phyloP scores from a whole-genome alignment of 2,888 invertebrate genomes.

The Tipula helvola region DNA sequence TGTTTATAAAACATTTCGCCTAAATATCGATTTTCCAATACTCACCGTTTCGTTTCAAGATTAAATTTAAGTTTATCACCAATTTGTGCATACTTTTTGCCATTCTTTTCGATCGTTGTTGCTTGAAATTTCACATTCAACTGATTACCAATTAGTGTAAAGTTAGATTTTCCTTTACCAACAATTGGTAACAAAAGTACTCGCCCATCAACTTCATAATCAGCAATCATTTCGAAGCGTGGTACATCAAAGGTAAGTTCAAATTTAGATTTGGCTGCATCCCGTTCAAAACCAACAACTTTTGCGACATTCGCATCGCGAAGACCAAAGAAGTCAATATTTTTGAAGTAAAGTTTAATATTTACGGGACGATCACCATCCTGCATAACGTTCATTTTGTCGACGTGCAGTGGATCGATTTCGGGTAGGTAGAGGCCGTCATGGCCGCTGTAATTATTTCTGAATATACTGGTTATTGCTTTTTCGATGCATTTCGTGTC shows the following conservation, averaged over 20 bases:
- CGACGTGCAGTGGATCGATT: conserved; percentile 29
- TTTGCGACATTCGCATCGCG: conserved; percentile 17
- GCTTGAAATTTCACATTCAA: conserved; percentile 32
- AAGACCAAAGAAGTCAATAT: conserved; percentile 26
- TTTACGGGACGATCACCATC: conserved; percentile 28
- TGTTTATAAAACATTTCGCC: neutral
- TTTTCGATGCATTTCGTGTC: conserved; percentile 16
- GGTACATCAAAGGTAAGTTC: conserved; percentile 22
- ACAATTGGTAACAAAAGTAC: conserved; percentile 24
- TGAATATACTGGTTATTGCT: conserved; percentile 12
- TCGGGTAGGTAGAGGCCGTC: conserved; percentile 23
- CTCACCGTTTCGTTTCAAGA: conserved; percentile 10
- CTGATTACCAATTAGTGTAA: conserved; percentile 26
- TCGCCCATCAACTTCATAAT: conserved; percentile 24
- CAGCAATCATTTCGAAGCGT: conserved; percentile 17
- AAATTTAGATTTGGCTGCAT: conserved; percentile 17
- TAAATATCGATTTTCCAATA: neutral
- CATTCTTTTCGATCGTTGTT: conserved; percentile 21
- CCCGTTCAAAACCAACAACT: conserved; percentile 21
- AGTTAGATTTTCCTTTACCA: conserved; percentile 23
- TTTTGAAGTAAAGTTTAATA: conserved; percentile 26
- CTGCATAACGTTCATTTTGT: conserved; percentile 23
- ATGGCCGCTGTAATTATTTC: conserved; percentile 20
- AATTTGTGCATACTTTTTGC: conserved; percentile 25
- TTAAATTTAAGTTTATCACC: conserved; percentile 13